These are phyloP conservation scores for Puffinus mauretanicus DNA, from an alignment of 2,113 vertebrate genomes.

Conservation along the genomic window DNA sequence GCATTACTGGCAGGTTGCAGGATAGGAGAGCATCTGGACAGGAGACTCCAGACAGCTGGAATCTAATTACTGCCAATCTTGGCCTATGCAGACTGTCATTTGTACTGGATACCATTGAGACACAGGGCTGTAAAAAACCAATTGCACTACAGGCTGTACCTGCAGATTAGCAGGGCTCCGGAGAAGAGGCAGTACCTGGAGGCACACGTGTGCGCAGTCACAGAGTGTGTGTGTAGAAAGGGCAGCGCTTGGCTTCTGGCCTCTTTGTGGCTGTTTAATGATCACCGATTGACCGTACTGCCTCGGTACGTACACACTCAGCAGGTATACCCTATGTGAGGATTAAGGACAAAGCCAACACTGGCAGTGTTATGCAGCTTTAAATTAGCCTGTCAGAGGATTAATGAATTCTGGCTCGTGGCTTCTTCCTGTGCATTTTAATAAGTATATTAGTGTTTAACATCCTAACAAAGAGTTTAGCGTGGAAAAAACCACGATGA, in stretches of 20 bases:
- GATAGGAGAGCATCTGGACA: not conserved
- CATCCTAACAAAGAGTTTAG: not conserved
- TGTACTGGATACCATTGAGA: not conserved
- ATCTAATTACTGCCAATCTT: not conserved
- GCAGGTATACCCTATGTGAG: not conserved
- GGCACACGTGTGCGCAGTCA: not conserved
- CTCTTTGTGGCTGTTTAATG: not conserved
- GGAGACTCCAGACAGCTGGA: not conserved
- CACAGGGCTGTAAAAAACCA: not conserved
- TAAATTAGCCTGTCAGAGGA: slow-evolving; percentile 10
- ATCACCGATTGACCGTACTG: not conserved
- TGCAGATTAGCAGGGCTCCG: not conserved
- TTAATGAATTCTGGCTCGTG: not conserved
- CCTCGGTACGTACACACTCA: fast-evolving
- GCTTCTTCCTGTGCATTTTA: slow-evolving; percentile 8
- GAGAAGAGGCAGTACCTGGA: not conserved
- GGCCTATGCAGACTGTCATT: not conserved
- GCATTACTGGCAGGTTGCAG: not conserved
- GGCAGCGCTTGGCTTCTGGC: slow-evolving; percentile 4
- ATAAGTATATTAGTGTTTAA: not conserved
- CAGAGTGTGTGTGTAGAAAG: not conserved
- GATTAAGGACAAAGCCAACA: slow-evolving; percentile 15
- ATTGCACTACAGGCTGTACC: not conserved
- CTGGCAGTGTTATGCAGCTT: not conserved
- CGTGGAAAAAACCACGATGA: not conserved